phyloP scores from a whole-genome alignment of 2,113 vertebrate species.

The Ceuthmochares aereus region DNA sequence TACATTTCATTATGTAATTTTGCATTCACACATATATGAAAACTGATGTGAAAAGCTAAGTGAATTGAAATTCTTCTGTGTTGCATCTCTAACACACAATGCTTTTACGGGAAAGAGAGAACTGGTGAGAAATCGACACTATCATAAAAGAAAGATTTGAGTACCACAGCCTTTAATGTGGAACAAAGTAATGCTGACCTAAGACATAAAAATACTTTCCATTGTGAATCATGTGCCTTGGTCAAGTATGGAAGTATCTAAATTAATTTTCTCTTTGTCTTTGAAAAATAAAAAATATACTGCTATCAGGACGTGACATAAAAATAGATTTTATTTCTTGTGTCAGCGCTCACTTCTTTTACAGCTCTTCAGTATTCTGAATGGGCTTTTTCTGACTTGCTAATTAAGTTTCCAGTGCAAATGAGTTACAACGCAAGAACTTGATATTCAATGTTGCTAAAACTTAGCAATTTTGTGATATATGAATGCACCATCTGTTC shows the following conservation, averaged over 20 bases:
- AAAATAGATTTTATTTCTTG: constrained; percentile 62
- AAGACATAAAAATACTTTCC: constrained; percentile 44
- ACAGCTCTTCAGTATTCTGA: constrained; percentile 6
- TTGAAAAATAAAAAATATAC: constrained; percentile 35
- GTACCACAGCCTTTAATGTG: background rate
- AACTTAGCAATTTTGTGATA: constrained; percentile 19
- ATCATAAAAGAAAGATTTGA: background rate
- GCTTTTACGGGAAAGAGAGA: background rate
- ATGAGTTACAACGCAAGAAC: constrained; percentile 48
- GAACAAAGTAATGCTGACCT: constrained; percentile 28
- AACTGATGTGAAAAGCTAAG: background rate
- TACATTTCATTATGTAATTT: background rate
- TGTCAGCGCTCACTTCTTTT: constrained; percentile 2
- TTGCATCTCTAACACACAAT: background rate
- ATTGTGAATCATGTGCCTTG: background rate
- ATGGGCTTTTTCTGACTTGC: background rate
- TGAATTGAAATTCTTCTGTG: background rate
- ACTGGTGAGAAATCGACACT: background rate
- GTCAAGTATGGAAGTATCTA: background rate
- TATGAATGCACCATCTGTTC: constrained; percentile 55
- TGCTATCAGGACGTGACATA: constrained; percentile 29
- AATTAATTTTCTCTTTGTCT: constrained; percentile 21
- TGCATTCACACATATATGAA: background rate
- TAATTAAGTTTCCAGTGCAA: constrained; percentile 52
- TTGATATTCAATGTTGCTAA: constrained; percentile 26